Evolutionary conservation across 2,888 invertebrate genomes (phyloP), one percentile per base, ranked within the genome.

Genomic region (Operophtera brumata): DNA sequence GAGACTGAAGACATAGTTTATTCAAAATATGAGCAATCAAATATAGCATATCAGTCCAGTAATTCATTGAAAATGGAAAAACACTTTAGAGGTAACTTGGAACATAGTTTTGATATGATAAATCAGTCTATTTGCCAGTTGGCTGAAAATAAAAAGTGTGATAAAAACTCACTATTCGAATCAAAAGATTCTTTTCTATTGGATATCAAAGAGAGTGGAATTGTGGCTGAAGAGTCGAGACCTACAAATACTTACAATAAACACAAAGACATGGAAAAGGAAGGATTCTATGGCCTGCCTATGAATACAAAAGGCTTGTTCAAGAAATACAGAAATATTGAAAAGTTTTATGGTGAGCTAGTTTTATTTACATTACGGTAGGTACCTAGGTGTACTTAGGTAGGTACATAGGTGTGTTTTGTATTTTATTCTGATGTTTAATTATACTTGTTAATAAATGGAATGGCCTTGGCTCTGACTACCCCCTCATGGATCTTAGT

Each of bases 261-360:
- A 56, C 39, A 52, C 55, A 58, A 46, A 47, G 35, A 40, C 49
- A 26, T 60, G 48, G 58, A 66, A 46, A 71, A 60, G 54, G 42
- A 49, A 36, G 59, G 59, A 8, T 98, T 96, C 82, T 97, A 95
- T 91, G 97, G 96, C 0, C 85, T 98, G 36, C 96, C 97, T 0
- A 77, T 91, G 1, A 90, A 86, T 67, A 94, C 96, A 0, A 93
- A 93, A 75, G 86, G 91, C 9, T 82, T 97, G 61, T 93, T 98
- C 61, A 92, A 93, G 66, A 90, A 92, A 58, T 93, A 94, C 66
- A 94, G 96, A 75, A 95, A 95, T 61, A 97, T 98, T 59, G 91
- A 92, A 14, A 92, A 93, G 62, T 91, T 98, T 64, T 97, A 97
- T 91, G 95, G 96, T 96, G 79, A 85, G 39, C n/a, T 42, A 26